A percentile compares a stretch with the other conserved stretches of the same genome.
phyloP scores from a whole-genome alignment of 2,797 vertebrate species.

The Taeniopygia guttata region DNA sequence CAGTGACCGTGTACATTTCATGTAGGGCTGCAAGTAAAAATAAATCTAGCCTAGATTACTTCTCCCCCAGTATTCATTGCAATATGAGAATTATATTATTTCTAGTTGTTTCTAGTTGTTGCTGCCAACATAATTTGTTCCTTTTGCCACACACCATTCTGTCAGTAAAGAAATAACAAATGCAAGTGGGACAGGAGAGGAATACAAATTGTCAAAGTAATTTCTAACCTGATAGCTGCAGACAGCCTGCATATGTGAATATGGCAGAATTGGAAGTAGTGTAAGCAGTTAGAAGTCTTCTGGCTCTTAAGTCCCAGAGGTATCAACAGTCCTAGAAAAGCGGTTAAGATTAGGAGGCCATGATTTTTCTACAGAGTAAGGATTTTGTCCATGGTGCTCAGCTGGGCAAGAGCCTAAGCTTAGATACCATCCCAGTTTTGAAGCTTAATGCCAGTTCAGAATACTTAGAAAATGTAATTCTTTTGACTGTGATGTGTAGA shows the following conservation, averaged over 20 bases:
- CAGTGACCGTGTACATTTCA: background rate
- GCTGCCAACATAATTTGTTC: too few species aligned
- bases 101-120: background rate
- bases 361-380: background rate
- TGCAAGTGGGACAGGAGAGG: background rate
- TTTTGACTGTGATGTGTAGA: background rate
- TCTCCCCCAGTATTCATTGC: background rate
- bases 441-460: background rate
- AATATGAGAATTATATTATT: background rate
- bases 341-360: fast-evolving
- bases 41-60: background rate
- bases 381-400: background rate
- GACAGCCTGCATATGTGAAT: background rate
- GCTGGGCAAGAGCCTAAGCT: background rate
- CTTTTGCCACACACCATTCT: background rate
- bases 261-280: background rate
- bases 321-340: background rate
- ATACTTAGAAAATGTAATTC: background rate
- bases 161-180: background rate
- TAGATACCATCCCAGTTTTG: background rate
- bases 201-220: fast-evolving
- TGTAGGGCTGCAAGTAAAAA: background rate
- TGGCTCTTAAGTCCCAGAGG: background rate
- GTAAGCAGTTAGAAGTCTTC: background rate
- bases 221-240: background rate